These are phyloP conservation scores for Scatophagus argus DNA, from an alignment of 2,113 vertebrate genomes.

Conservation along the genomic window DNA sequence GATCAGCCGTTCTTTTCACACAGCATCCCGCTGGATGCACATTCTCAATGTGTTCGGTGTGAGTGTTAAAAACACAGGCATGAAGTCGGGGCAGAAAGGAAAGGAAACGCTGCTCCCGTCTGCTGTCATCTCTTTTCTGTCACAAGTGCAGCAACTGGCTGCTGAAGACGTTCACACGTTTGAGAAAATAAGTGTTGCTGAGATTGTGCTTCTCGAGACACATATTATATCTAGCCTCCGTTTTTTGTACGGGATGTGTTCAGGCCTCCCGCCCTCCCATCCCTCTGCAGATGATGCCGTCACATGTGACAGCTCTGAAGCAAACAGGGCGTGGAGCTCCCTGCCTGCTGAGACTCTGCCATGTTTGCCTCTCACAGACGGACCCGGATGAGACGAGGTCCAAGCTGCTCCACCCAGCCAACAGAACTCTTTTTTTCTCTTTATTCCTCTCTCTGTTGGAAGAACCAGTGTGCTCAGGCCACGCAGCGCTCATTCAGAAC, in stretches of 20 bases:
- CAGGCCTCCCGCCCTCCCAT: constrained; percentile 17
- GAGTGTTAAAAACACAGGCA: constrained; percentile 26
- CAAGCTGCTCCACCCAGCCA: constrained; percentile 48
- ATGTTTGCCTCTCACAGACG: constrained; percentile 49
- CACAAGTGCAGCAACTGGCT: neutral
- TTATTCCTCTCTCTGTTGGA: constrained; percentile 8
- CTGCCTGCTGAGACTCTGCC: constrained; percentile 44
- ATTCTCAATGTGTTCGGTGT: constrained; percentile 13
- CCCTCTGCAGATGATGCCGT: constrained; percentile 49
- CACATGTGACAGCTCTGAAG: constrained; percentile 69
- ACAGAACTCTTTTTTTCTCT: constrained; percentile 10
- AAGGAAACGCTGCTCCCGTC: neutral
- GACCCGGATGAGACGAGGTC: constrained; percentile 37
- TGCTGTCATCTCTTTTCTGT: neutral
- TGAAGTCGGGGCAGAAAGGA: neutral
- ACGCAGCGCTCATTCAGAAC: constrained; percentile 58
- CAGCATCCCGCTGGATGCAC: constrained; percentile 48
- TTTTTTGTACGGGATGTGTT: constrained; percentile 27
- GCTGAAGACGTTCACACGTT: neutral
- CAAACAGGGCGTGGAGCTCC: constrained; percentile 65
- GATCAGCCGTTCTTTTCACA: constrained; percentile 64
- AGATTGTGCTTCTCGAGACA: neutral
- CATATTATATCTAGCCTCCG: neutral
- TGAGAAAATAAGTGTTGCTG: neutral
- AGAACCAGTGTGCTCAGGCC: constrained; percentile 1